These are phyloP conservation scores for Berghia stephanieae DNA, from an alignment of 1,140 invertebrate species.

Conservation along the genomic window DNA sequence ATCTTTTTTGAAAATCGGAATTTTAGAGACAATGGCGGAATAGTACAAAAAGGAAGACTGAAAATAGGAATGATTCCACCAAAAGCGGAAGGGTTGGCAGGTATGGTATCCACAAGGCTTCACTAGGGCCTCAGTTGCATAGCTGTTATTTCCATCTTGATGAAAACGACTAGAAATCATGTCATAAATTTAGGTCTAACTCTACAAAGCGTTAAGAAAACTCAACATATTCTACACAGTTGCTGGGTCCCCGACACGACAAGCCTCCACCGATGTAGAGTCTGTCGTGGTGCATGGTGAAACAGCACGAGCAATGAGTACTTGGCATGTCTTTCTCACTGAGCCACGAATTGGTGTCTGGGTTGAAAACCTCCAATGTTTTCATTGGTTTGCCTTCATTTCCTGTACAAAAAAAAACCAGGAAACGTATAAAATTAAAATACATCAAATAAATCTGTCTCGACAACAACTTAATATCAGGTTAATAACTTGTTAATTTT, in stretches of 20 bases:
- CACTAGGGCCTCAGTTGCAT: too few relatives aligned
- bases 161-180: too few relatives aligned
- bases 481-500: background rate
- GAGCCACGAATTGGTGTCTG: constrained; percentile 52
- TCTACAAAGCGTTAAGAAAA: constrained; percentile 16
- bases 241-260: constrained; percentile 46
- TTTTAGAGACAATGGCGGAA: too few relatives aligned
- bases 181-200: too few relatives aligned
- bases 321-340: constrained; percentile 44
- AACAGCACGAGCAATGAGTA: constrained; percentile 62
- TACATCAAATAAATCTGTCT: background rate
- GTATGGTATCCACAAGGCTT: too few relatives aligned
- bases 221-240: constrained; percentile 37
- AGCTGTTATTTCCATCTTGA: too few relatives aligned
- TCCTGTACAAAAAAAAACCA: constrained; percentile 43
- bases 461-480: background rate
- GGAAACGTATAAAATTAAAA: background rate
- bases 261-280: constrained; percentile 61
- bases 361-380: constrained; percentile 55
- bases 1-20: too few relatives aligned
- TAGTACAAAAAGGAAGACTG: too few relatives aligned
- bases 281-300: constrained; percentile 44
- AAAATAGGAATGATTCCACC: too few relatives aligned
- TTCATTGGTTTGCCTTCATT: constrained; percentile 58
- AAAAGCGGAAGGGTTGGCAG: too few relatives aligned